Percentiles rank a stretch among this genome's conserved stretches.
phyloP scores from a whole-genome alignment of 2,888 invertebrate genomes.

The Ectemnius continuus region DNA sequence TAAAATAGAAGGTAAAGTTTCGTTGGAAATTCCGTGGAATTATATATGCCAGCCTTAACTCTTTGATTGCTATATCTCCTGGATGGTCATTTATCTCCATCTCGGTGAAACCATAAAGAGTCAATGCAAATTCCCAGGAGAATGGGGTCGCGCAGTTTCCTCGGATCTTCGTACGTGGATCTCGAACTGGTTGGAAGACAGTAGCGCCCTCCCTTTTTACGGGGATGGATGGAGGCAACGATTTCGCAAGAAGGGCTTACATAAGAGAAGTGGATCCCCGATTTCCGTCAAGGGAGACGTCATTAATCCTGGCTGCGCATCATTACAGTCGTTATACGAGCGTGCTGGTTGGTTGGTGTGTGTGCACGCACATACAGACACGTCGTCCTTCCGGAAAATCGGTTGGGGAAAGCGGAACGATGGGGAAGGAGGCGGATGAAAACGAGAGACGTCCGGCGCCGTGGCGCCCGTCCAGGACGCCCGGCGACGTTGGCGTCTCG shows the following conservation, averaged over 20 bases:
- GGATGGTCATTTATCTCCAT: not conserved
- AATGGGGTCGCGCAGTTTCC: not conserved
- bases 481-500: slow-evolving; percentile 62
- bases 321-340: slow-evolving; percentile 15
- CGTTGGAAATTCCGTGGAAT: no score
- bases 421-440: slow-evolving; percentile 35
- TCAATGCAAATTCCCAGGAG: slow-evolving; percentile 1
- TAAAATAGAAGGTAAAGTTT: no score
- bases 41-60: no score
- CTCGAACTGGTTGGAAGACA: not conserved
- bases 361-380: slow-evolving; percentile 2
- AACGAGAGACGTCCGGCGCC: slow-evolving; percentile 63
- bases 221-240: no score
- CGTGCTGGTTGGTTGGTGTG: not conserved
- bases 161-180: slow-evolving; percentile 3
- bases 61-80: no score
- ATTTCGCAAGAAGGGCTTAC: no score
- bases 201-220: not conserved
- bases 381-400: slow-evolving; percentile 35
- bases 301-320: slow-evolving; percentile 27
- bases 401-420: slow-evolving; percentile 27
- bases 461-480: slow-evolving; percentile 64
- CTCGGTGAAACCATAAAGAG: not conserved
- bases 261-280: not conserved
- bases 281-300: slow-evolving; percentile 13